Evolutionary conservation across 1,140 invertebrate species (phyloP).

Genomic region (Habropoda laboriosa): DNA sequence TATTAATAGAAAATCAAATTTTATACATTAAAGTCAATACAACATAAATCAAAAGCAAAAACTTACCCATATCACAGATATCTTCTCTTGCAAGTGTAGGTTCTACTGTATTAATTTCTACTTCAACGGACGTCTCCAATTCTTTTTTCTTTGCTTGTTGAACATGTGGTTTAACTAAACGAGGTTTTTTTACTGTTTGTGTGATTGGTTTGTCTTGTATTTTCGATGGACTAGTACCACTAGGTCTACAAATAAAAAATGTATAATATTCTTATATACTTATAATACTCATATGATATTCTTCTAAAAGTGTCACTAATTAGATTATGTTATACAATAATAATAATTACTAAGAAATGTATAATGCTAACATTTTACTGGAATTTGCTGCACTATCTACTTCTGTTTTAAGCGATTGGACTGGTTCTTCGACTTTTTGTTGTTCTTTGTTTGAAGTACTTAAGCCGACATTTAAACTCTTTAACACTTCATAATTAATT

Average conservation of each 20-base stretch:
- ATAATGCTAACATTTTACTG: constrained; percentile 60
- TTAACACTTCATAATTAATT: constrained; percentile 98
- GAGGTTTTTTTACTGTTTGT: constrained; percentile 46
- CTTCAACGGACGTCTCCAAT: constrained; percentile 23
- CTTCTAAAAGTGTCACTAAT: neutral
- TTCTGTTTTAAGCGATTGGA: neutral
- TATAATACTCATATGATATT: neutral
- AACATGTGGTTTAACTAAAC: constrained; percentile 21
- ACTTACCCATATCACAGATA: constrained; percentile 49
- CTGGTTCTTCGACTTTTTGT: constrained; percentile 55
- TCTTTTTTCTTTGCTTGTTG: constrained; percentile 30
- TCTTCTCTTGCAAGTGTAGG: constrained; percentile 17
- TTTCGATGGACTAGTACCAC: neutral
- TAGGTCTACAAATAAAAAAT: constrained; percentile 9
- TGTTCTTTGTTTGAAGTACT: constrained; percentile 63
- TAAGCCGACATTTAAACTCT: constrained; percentile 87
- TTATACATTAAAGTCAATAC: no score
- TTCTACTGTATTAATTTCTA: constrained; percentile 20
- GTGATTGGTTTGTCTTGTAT: constrained; percentile 12
- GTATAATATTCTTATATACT: no score
- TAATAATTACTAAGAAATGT: constrained; percentile 1
- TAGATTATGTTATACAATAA: no score
- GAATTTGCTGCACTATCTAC: constrained; percentile 15
- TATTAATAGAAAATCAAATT: constrained; percentile 22
- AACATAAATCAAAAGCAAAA: neutral